Base-by-base conservation (phyloP, 2,113 vertebrate genomes). In the Sinosuthora webbiana region DNA sequence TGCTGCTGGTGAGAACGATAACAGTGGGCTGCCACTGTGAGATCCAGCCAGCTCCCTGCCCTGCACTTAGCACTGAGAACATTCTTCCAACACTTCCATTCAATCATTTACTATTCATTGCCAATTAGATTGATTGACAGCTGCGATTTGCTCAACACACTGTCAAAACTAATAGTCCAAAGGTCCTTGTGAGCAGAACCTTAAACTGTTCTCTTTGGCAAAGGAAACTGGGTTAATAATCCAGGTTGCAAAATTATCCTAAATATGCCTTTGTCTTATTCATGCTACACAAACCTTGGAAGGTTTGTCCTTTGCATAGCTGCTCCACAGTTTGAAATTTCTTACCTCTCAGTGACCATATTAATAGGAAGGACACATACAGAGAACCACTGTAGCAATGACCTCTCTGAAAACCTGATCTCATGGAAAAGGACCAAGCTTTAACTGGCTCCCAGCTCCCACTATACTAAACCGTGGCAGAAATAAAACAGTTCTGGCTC, bases 51-150 rank as follows among this genome's bases (percentile, higher is more conserved):
- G 91, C 79, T 64, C 59, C 64, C 89, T 41, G 83, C 92, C 89
- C 47, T 82, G 77, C 90, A 76, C 85, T n/a, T 50, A 62, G 86
- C 56, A 69, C 52, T 3, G 11, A 83, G 86, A 87, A 78, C 74
- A 60, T 71, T 84, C 60, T 73, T 75, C 81, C 70, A 83, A 76
- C 30, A 20, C 53, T 81, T 89, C 50, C 78, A 77, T 69, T 87
- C 95, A 82, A 87, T 95, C 94, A 83, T 88, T 96, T 91, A 67
- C 90, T 90, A 67, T 73, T 94, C 62, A 21, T 75, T 94, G 82
- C 89, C 94, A 96, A 96, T 97, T 97, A 94, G 71, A 88, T 88
- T 94, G 96, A 97, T 62, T 93, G 96, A 95, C 93, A 97, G 92
- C 92, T 73, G 56, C 10, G 57, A 92, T 94, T 87, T 92, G 63